Base-by-base conservation (phyloP, 1,140 invertebrate species). In the Zaprionus taronus region DNA sequence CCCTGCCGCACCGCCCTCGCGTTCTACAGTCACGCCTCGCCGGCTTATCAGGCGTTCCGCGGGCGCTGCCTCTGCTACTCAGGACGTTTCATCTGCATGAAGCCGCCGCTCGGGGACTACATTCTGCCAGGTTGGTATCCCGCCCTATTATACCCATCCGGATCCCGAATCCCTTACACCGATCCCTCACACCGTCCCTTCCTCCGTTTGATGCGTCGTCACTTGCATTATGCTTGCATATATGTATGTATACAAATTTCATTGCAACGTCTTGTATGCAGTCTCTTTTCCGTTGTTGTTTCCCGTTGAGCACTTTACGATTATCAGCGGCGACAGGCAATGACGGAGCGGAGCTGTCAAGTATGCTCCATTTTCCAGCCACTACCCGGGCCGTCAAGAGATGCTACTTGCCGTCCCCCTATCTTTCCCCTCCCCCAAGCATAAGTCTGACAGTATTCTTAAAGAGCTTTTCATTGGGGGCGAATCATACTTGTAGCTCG, bases 21-120 rank as follows among this genome's bases (percentile, higher is more conserved):
- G 34, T 97, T 96, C 92, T 98, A 98, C 94, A 97, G 96, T 91
- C 97, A 98, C 93, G 96, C 96, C 20, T 96, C 97, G 4, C 97
- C 97, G 6, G 96, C 96, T 67, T 98, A 97, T 93, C 96, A 97
- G 92, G 97, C 97, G 22, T 97, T 96, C 91, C 94, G 97, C 12
- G 97, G 97, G 14, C 95, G 96, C 60, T 98, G 97, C 93, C 95
- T 98, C 70, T 98, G 97, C 93, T 98, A 98, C 93, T 97, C 96
- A 36, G 97, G 97, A 31, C 95, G 95, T 72, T 98, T 98, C 93
- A 97, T 98, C 93, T 98, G 97, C 93, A 97, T 97, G 96, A 95
- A 97, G 83, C 97, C 97, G 65, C 95, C 95, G 73, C 96, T 96
- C 78, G 96, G 96, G 96, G 94, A 95, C 92, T 94, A 93, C 77